These are phyloP conservation scores for Brenthis hecate DNA, from an alignment of 2,888 invertebrate species.

Conservation along the genomic window DNA sequence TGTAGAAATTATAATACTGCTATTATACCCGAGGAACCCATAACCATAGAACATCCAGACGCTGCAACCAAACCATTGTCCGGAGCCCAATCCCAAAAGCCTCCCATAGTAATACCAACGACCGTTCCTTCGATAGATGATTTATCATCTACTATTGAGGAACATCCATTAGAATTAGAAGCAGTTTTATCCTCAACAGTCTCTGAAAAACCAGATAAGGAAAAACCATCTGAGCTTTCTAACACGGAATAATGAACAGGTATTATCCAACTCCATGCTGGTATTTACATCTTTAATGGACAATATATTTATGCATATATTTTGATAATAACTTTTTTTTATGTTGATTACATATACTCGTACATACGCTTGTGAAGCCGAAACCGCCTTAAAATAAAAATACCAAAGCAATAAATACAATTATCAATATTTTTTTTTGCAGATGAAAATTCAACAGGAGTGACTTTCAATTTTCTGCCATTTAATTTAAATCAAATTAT, in stretches of 20 bases:
- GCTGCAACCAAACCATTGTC: conserved; percentile 21
- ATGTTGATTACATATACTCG: no score
- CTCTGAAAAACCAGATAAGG: conserved; percentile 41
- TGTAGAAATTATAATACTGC: conserved; percentile 66
- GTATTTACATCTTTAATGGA: not conserved
- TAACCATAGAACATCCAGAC: conserved; percentile 44
- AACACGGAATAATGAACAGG: conserved; percentile 15
- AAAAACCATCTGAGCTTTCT: conserved; percentile 1
- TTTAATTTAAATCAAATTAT: conserved; percentile 45
- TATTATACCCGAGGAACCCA: conserved; percentile 49
- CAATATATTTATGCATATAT: not conserved
- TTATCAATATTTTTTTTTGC: conserved; percentile 21
- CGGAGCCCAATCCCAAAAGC: conserved; percentile 15
- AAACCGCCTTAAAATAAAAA: conserved; percentile 22
- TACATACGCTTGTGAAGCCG: conserved; percentile 24
- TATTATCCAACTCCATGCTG: conserved; percentile 37
- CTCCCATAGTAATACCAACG: conserved; percentile 20
- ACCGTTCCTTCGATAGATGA: conserved; percentile 21
- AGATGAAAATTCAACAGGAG: conserved; percentile 24
- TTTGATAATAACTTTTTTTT: no score
- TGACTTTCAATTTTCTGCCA: conserved; percentile 36
- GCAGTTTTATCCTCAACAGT: conserved; percentile 65
- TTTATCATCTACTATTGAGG: conserved; percentile 44
- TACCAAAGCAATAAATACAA: not conserved
- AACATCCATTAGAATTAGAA: conserved; percentile 63